phyloP scores from a whole-genome alignment of 2,888 invertebrate species.

The Galeruca laticollis region DNA sequence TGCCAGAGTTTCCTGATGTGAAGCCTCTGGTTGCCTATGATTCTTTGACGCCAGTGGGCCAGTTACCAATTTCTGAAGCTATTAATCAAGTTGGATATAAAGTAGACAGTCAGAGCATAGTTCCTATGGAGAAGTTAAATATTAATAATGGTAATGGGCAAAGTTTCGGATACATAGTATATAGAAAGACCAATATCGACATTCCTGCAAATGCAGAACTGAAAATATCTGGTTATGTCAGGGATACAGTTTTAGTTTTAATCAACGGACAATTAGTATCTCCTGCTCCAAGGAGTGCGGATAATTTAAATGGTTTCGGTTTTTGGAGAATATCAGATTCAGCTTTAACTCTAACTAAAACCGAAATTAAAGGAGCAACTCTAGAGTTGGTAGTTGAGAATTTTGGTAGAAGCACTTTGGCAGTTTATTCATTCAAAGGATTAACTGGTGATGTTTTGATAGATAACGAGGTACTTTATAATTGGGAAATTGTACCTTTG shows the following conservation, averaged over 20 bases:
- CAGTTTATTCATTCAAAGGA: constrained; percentile 62
- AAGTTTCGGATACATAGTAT: constrained; percentile 70
- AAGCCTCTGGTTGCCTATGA: constrained; percentile 59
- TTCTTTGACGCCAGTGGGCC: constrained; percentile 17
- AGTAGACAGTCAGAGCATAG: constrained; percentile 13
- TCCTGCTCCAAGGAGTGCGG: constrained; percentile 59
- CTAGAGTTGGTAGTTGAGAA: constrained; percentile 75
- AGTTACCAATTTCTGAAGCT: constrained; percentile 43
- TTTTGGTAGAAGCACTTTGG: constrained; percentile 81
- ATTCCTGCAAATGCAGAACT: constrained; percentile 55
- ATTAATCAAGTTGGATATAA: constrained; percentile 17
- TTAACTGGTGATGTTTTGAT: constrained; percentile 63
- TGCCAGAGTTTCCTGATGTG: constrained; percentile 58
- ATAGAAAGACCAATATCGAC: constrained; percentile 62
- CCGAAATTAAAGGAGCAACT: constrained; percentile 53
- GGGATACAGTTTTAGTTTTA: constrained; percentile 68
- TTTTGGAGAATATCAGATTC: constrained; percentile 54
- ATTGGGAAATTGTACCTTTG: constrained; percentile 67
- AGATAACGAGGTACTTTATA: constrained; percentile 56
- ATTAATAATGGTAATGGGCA: constrained; percentile 67
- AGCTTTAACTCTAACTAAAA: constrained; percentile 48
- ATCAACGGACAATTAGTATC: constrained; percentile 63
- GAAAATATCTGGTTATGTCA: constrained; percentile 62
- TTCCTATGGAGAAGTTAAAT: constrained; percentile 58
- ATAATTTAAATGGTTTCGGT: constrained; percentile 41